Base-by-base conservation (phyloP, 1,140 invertebrate species). In the Drosophila lowei region DNA sequence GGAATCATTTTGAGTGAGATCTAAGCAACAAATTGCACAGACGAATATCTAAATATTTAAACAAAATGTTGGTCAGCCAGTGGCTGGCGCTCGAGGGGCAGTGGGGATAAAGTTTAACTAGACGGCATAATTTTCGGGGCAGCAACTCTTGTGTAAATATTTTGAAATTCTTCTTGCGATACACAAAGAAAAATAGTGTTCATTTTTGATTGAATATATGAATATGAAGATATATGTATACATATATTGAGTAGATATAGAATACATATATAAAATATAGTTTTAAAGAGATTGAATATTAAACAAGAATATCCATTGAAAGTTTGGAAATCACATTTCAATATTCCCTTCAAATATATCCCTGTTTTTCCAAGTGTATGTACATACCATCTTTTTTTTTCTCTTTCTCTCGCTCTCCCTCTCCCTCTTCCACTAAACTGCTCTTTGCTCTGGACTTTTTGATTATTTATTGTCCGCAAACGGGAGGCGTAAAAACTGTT, bases 381-480 rank as follows among this genome's bases (percentile, higher is more conserved):
- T 38, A 38, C 34, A 30, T 9, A 9, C 3, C 30, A 30, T 21
- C 52, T 11, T 15, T 44, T 34, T 43, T 47, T 34, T 18, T n/a
- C 6, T 13, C 49, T n/a, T 34, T 21, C 60, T 8, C 6, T 18
- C 18, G 1, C 18, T 18, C 18, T 18, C 18, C 18, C 18, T 18
- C 18, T 18, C 1, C 18, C 18, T 1, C 18, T 18, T 18, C 18
- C 18, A 18, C 18, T 18, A 18, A 3, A 34, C 8, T 9, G 30
- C 3, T 34, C 30, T 34, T 34, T 38, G 34, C 3, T 38, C 34
- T 38, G 34, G 34, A 4, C 34, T 78, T 66, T 88, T 88, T 83
- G 78, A 76, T 88, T 88, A 88, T 88, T 88, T 88, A 88, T 88
- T 76, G 80, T 84, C 71, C 66, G 75, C 38, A 2, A 15, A 9